A percentile compares a stretch with the other conserved stretches of the same genome.
Evolutionary conservation across 2,888 invertebrate genomes (phyloP).

Genomic region (Calameuta pallipes): DNA sequence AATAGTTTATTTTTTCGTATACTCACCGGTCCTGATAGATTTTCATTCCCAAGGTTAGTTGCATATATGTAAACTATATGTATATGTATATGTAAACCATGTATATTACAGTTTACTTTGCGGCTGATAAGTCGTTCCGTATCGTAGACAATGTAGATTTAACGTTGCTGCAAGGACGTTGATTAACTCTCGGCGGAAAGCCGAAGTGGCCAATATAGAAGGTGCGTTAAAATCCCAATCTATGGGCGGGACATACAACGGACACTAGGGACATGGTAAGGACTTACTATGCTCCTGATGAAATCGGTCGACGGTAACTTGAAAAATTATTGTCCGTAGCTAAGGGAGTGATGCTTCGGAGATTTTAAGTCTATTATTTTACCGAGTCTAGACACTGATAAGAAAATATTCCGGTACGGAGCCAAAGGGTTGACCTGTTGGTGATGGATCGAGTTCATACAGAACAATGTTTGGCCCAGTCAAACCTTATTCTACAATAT

Average conservation of each 20-base stretch:
- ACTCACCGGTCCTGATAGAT: neutral
- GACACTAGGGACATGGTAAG: too few species aligned
- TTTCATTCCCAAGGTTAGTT: neutral
- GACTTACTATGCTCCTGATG: neutral
- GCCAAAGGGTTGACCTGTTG: neutral
- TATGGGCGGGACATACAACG: neutral
- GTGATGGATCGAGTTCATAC: slow-evolving; percentile 7
- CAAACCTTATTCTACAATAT: slow-evolving; percentile 20
- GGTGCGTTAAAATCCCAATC: neutral
- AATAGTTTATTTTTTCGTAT: neutral
- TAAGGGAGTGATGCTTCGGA: neutral
- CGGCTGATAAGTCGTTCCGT: neutral
- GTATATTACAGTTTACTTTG: neutral
- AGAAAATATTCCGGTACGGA: slow-evolving; percentile 11
- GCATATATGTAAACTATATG: neutral
- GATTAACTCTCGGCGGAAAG: neutral
- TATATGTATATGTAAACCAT: neutral
- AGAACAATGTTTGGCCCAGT: slow-evolving; percentile 17
- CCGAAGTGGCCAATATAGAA: neutral
- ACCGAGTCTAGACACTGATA: neutral
- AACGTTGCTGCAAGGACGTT: slow-evolving; percentile 3
- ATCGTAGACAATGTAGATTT: neutral
- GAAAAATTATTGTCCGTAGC: neutral
- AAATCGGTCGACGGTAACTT: neutral
- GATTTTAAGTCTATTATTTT: neutral